Evolutionary conservation across 2,797 vertebrate genomes (phyloP).

Genomic region (Enteromius viviparus): DNA sequence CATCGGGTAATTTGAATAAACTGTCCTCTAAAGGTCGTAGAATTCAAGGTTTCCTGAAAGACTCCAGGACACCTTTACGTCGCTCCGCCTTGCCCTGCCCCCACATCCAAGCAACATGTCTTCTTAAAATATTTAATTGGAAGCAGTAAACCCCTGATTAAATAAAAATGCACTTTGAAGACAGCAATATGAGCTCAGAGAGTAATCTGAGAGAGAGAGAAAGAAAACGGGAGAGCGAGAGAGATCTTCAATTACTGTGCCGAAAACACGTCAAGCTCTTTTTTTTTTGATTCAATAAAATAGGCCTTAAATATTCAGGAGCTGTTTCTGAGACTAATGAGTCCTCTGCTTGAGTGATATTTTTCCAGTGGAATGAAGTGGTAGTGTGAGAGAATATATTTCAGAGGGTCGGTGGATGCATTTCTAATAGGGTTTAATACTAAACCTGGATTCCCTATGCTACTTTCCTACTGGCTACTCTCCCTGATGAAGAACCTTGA

Average conservation of each 20-base stretch:
- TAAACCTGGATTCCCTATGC: conserved; percentile 53
- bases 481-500: conserved; percentile 50
- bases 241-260: conserved; percentile 65
- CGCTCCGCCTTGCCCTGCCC: conserved; percentile 46
- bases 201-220: conserved; percentile 52
- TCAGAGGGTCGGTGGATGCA: conserved; percentile 67
- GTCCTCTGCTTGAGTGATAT: conserved; percentile 70
- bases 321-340: conserved; percentile 73
- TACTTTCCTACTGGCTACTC: conserved; percentile 23
- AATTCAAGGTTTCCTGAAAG: conserved; percentile 63
- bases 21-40: conserved; percentile 64
- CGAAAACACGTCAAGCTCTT: conserved; percentile 63
- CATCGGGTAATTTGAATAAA: conserved; percentile 52
- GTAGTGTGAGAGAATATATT: conserved; percentile 66
- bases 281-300: conserved; percentile 67
- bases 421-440: conserved; percentile 69
- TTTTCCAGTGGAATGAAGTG: conserved; percentile 70
- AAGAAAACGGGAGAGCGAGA: conserved; percentile 31
- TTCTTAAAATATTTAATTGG: conserved; percentile 76
- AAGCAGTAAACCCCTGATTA: conserved; percentile 72
- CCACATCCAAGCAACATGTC: conserved; percentile 59
- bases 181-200: conserved; percentile 64
- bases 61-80: conserved; percentile 50
- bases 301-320: conserved; percentile 74
- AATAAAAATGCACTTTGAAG: conserved; percentile 73